Conservation (phyloP, 1,140 invertebrate species). For the Neodiprion virginianus region DNA sequence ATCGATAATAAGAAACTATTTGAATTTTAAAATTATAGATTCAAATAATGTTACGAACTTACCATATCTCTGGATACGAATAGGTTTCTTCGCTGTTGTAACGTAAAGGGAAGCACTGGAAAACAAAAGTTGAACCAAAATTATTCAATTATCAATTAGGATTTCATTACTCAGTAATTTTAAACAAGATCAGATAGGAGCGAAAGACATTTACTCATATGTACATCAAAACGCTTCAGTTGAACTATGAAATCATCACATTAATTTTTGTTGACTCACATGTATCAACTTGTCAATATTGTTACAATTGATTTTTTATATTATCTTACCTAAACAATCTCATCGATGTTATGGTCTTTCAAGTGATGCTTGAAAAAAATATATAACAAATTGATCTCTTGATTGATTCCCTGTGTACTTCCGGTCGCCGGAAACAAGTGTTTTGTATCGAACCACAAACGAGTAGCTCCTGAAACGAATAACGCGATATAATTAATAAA, state of each 20-base stretch:
- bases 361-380: not conserved
- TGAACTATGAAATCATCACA: constrained; percentile 59
- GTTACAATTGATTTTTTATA: not conserved
- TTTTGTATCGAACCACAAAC: not conserved
- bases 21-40: not conserved
- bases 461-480: too few relatives aligned
- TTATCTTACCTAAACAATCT: not conserved
- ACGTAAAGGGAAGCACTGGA: too few relatives aligned
- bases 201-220: constrained; percentile 46
- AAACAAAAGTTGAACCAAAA: too few relatives aligned
- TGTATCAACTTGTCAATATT: constrained; percentile 10
- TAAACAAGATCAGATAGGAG: constrained; percentile 45
- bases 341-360: not conserved
- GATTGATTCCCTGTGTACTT: not conserved
- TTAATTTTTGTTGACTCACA: constrained; percentile 9
- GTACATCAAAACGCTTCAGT: constrained; percentile 45
- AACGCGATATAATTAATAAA: too few relatives aligned
- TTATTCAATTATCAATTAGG: too few relatives aligned
- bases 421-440: not conserved
- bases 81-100: constrained; percentile 3
- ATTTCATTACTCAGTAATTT: not conserved
- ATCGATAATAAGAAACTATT: constrained; percentile 29
- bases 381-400: not conserved
- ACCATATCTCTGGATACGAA: not conserved
- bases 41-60: not conserved